Conservation (phyloP, 1,140 invertebrate genomes). For the Coenobita brevimanus region DNA sequence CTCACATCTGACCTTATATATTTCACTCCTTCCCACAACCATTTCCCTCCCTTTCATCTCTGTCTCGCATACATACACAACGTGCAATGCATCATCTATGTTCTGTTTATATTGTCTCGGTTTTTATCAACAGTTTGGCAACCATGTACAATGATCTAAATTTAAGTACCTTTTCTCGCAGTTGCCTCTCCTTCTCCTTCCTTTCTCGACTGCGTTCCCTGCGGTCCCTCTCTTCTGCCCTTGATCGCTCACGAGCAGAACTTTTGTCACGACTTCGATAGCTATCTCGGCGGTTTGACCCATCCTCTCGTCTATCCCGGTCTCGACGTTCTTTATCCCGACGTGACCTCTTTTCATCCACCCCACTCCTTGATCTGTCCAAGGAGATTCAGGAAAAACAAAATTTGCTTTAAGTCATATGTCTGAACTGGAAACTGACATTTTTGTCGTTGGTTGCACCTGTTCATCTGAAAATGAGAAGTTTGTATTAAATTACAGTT, state of each 20-base stretch:
- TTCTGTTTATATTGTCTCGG: too few species aligned
- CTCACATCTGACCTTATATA: too few species aligned
- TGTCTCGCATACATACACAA: too few species aligned
- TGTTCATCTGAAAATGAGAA: conserved; percentile 45
- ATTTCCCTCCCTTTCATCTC: too few species aligned
- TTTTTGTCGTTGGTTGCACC: conserved; percentile 36
- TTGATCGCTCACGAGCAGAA: conserved; percentile 67
- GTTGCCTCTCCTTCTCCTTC: conserved; percentile 44
- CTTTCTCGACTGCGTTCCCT: conserved; percentile 73
- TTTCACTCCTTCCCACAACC: too few species aligned
- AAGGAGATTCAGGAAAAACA: conserved; percentile 42
- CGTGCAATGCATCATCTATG: too few species aligned
- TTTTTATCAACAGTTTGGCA: too few species aligned
- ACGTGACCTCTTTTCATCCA: conserved; percentile 46
- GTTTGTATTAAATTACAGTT: too few species aligned
- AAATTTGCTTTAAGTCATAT: conserved; percentile 39
- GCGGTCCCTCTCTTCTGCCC: conserved; percentile 72
- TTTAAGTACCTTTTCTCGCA: conserved; percentile 41
- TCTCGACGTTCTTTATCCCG: conserved; percentile 49
- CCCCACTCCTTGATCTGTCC: conserved; percentile 47
- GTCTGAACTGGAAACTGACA: not conserved
- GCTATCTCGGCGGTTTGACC: not conserved
- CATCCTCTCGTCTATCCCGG: conserved; percentile 4
- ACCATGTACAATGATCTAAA: too few species aligned
- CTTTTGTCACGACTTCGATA: too few species aligned